Percentiles rank a stretch among this genome's conserved stretches.
Conservation (phyloP, 2,113 vertebrate genomes). For the Polypterus bichir region DNA sequence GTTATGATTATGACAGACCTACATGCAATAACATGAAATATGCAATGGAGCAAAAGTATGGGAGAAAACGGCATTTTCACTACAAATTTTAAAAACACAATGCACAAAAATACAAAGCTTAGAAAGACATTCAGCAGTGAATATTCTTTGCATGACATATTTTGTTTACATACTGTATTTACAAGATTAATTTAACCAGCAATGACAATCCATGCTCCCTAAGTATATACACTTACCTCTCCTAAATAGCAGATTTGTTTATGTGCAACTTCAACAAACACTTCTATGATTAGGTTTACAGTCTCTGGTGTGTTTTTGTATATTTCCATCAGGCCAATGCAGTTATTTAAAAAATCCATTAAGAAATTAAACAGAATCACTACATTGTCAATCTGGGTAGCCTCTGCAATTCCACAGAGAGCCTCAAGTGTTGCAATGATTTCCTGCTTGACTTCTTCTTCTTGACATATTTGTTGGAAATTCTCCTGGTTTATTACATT, state of each 20-base stretch:
- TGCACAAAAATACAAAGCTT: too few relatives aligned
- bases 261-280: slow-evolving; percentile 98
- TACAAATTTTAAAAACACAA: too few relatives aligned
- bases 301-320: slow-evolving; percentile 96
- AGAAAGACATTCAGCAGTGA: too few relatives aligned
- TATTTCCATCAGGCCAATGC: slow-evolving; percentile 95
- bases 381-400: slow-evolving; percentile 94
- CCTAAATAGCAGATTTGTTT: slow-evolving; percentile 98
- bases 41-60: too few relatives aligned
- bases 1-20: too few relatives aligned
- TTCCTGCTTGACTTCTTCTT: slow-evolving; percentile 86
- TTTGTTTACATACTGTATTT: too few relatives aligned
- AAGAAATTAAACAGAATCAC: slow-evolving; percentile 90
- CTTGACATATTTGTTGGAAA: slow-evolving; percentile 91
- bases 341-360: slow-evolving; percentile 96
- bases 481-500: slow-evolving; percentile 97
- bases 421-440: slow-evolving; percentile 88
- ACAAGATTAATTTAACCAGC: too few relatives aligned
- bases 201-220: too few relatives aligned
- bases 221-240: slow-evolving; percentile 59
- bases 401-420: slow-evolving; percentile 91
- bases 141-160: too few relatives aligned
- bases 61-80: too few relatives aligned
- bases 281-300: slow-evolving; percentile 96
- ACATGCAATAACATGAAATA: too few relatives aligned